Base-by-base conservation (phyloP, 1,140 invertebrate species). In the Drosophila jambulina region DNA sequence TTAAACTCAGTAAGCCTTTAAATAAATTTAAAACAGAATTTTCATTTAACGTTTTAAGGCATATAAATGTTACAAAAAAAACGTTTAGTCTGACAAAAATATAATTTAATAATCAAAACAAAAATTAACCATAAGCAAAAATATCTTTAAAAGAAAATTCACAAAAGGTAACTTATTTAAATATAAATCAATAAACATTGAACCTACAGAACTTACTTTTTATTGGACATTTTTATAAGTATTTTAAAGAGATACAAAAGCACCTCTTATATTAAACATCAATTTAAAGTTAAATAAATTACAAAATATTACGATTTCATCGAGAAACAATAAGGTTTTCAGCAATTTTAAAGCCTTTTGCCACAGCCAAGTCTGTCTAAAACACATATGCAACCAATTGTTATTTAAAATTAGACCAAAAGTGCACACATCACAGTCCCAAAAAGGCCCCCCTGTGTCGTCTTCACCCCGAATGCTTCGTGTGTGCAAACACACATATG, bases 331-430 rank as follows among this genome's bases (percentile, higher is more conserved):
- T 7, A 0, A 17, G n/a, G 15, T 27, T 27, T 49, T 27, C 0
- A 27, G 1, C 12, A 34, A 32, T 53, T 53, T 53, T 13, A 51
- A 51, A 9, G 49, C 3, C 19, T 19, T 19, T 13, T 19, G 5
- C 1, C 17, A 21, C 19, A 13, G 42, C 10, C 40, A 42, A 38
- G 15, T 19, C 1, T 19, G 17, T 13, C n/a, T 19, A 19, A 8
- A 32, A n/a, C 48, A 51, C 49, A 13, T 8, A 27, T n/a, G 6
- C 21, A 29, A 29, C 17, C 17, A 49, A 49, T 27, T n/a, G 25
- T 49, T 49, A 49, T 49, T 49, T 13, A n/a, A 54, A 54, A 38
- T 54, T 25, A n/a, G 5, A 38, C 32, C 53, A 17, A 54, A 38
- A 54, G 1, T 54, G 21, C 51, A 54, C 32, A 54, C 27, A 21